Evolutionary conservation across 1,140 invertebrate species (phyloP).

Genomic region (Ruditapes philippinarum): DNA sequence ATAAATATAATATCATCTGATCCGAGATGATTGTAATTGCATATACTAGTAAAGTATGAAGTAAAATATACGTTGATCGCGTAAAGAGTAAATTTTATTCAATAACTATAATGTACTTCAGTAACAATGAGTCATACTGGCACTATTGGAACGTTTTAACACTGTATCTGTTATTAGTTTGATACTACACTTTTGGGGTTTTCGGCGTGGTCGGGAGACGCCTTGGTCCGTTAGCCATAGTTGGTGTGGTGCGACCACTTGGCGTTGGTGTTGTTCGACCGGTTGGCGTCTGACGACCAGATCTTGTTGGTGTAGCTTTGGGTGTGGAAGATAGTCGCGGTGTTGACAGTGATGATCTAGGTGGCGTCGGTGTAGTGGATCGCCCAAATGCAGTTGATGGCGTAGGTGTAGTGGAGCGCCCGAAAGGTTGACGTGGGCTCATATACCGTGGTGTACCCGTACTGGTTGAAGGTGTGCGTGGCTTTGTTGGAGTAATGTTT

Average conservation of each 20-base stretch:
- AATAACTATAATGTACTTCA: not conserved
- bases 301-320: slow-evolving; percentile 57
- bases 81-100: not conserved
- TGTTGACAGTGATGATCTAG: not conserved
- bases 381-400: slow-evolving; percentile 49
- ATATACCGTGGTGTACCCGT: slow-evolving; percentile 48
- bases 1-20: too few relatives aligned
- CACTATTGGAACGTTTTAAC: not conserved
- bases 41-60: too few relatives aligned
- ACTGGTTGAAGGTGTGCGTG: slow-evolving; percentile 53
- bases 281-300: slow-evolving; percentile 56
- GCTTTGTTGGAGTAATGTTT: slow-evolving; percentile 52
- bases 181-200: slow-evolving; percentile 53
- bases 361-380: slow-evolving; percentile 42
- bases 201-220: slow-evolving; percentile 59
- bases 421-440: slow-evolving; percentile 60
- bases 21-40: too few relatives aligned
- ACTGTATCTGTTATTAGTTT: not conserved
- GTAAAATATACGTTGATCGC: not conserved
- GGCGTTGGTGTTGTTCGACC: slow-evolving; percentile 36
- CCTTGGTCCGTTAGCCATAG: slow-evolving; percentile 63
- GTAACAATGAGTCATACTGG: not conserved
- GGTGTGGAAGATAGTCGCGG: slow-evolving; percentile 49
- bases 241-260: slow-evolving; percentile 57
- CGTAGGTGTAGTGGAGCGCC: slow-evolving; percentile 55